Base-by-base conservation (phyloP, 2,113 vertebrate genomes). In the Ciconia maguari region DNA sequence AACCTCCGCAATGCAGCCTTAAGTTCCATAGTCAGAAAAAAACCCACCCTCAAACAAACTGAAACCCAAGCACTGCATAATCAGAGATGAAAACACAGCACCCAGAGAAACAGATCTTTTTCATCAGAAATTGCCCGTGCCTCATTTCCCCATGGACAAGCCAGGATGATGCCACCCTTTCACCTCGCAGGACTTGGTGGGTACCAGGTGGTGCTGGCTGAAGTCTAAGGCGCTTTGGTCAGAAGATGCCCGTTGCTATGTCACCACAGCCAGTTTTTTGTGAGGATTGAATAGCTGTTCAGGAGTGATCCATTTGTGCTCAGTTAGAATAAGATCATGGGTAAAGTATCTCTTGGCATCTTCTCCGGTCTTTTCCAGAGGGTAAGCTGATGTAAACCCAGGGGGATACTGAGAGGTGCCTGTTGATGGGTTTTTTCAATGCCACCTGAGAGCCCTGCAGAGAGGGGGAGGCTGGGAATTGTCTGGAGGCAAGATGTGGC, bases 31-130 rank as follows among this genome's bases (percentile, higher is more conserved):
- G 21, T 20, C 24, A 64, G 24, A 32, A 57, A 52, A 88, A 61
- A 32, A 2, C 0, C 5, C 22, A 70, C 4, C 5, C 6, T 11
- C 30, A 62, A 89, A 2, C 42, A 26, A 46, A 36, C 17, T 22
- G 42, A 91, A 74, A 80, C 6, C 6, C 5, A 5, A 74, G 58
- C 9, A 29, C 22, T 2, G 7, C 15, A 46, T 46, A 11, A 7
- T 77, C 32, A 44, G 6, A 38, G 34, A 42, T 54, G 22, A 85
- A 80, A 89, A 48, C 1, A 0, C 16, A 58, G 38, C 27, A 71
- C 15, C 9, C 12, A 24, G 7, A 58, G 8, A 71, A 65, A 44
- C 9, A 25, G 14, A 60, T 38, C 14, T 48, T 62, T 74, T 49
- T 70, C 3, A 49, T 42, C 8, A 60, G 61, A 83, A 90, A 16